Percentiles rank a stretch among this genome's conserved stretches.
These are phyloP conservation scores for Zaprionus capensis DNA, from an alignment of 1,140 invertebrate genomes.

Conservation along the genomic window DNA sequence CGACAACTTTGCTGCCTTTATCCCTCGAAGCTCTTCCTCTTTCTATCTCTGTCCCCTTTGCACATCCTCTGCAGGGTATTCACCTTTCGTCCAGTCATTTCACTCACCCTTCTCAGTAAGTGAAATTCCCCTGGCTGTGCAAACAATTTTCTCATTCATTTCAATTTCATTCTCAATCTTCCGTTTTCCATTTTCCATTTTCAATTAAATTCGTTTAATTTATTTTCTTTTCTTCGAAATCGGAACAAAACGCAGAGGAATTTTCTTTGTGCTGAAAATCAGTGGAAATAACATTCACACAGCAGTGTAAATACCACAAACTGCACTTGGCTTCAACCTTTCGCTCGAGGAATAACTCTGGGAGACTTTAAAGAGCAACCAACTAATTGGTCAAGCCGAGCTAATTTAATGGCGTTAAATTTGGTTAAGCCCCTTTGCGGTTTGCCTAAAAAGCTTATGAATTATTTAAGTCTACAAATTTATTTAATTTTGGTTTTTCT, in stretches of 20 bases:
- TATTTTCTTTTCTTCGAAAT: not conserved
- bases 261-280: not conserved
- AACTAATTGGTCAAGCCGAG: constrained; percentile 18
- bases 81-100: not conserved
- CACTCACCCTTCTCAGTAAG: not conserved
- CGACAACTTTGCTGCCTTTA: not conserved
- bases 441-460: constrained; percentile 8
- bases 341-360: too few relatives aligned
- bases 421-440: not conserved
- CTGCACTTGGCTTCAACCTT: not conserved
- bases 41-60: not conserved
- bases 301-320: not conserved
- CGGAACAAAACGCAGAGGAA: not conserved
- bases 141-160: constrained; percentile 1
- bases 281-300: not conserved
- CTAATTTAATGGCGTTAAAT: constrained; percentile 18
- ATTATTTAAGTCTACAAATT: constrained; percentile 29
- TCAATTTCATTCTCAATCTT: not conserved
- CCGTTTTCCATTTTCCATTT: not conserved
- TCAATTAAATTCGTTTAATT: constrained; percentile 7
- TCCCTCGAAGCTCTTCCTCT: not conserved
- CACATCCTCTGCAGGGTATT: not conserved
- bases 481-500: constrained; percentile 32
- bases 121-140: not conserved
- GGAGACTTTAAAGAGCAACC: not conserved